These are phyloP conservation scores for Danio albolineatus DNA, from an alignment of 2,797 vertebrate species.

Conservation along the genomic window DNA sequence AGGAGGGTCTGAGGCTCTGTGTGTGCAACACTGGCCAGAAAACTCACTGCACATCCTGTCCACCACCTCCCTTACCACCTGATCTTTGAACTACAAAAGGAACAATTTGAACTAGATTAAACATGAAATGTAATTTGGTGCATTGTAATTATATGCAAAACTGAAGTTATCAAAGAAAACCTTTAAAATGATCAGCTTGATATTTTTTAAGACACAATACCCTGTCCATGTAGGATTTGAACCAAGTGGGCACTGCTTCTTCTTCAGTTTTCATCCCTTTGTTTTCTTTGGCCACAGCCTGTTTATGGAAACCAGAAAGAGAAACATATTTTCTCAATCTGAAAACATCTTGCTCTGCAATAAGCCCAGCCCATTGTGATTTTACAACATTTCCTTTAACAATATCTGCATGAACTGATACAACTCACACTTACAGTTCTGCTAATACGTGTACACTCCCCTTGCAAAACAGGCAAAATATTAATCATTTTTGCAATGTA, in stretches of 20 bases:
- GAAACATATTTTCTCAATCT: background rate
- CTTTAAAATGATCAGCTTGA: background rate
- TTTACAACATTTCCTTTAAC: background rate
- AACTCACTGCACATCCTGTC: slow-evolving; percentile 93
- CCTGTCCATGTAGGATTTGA: slow-evolving; percentile 93
- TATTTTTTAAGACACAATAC: slow-evolving; percentile 66
- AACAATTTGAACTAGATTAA: slow-evolving; percentile 2
- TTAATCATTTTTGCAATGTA: too few relatives aligned
- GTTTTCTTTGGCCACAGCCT: slow-evolving; percentile 77
- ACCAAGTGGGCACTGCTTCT: slow-evolving; percentile 92
- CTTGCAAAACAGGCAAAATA: too few relatives aligned
- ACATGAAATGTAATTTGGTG: background rate
- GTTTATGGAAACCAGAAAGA: slow-evolving; percentile 38
- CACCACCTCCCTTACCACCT: slow-evolving; percentile 94
- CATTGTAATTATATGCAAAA: background rate
- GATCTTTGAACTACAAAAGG: slow-evolving; percentile 89
- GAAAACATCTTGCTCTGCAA: background rate
- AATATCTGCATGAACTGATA: background rate
- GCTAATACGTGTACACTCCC: too few relatives aligned
- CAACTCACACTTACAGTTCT: background rate
- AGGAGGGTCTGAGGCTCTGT: slow-evolving; percentile 73
- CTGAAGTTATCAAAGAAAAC: background rate
- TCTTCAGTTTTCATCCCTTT: slow-evolving; percentile 79
- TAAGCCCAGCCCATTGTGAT: background rate
- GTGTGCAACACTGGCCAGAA: slow-evolving; percentile 87